Percentiles rank a stretch among this genome's conserved stretches.
phyloP scores from a whole-genome alignment of 2,888 invertebrate species.

The Mongoloraphidia duomilia region DNA sequence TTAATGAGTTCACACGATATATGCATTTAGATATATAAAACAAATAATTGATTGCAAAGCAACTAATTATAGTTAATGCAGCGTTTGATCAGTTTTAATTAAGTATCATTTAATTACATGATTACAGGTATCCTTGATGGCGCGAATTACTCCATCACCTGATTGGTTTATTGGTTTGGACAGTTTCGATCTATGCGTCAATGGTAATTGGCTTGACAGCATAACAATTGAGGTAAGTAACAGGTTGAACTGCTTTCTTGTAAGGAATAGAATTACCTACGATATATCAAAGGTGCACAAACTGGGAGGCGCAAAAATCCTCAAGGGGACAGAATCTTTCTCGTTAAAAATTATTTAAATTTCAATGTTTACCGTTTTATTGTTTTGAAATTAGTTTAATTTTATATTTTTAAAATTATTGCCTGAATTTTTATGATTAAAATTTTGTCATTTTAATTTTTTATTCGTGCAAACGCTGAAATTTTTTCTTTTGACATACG shows the following conservation, averaged over 20 bases:
- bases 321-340: too few relatives aligned
- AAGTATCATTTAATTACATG: slow-evolving; percentile 12
- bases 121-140: slow-evolving; percentile 72
- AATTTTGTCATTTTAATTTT: too few relatives aligned
- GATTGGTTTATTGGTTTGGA: slow-evolving; percentile 93
- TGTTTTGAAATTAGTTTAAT: too few relatives aligned
- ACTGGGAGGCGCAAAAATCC: too few relatives aligned
- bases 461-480: too few relatives aligned
- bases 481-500: too few relatives aligned
- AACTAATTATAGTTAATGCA: slow-evolving; percentile 6
- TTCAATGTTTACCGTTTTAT: too few relatives aligned
- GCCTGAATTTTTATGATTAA: too few relatives aligned
- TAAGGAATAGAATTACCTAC: not conserved
- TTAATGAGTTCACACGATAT: slow-evolving; percentile 3
- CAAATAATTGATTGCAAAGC: too few relatives aligned
- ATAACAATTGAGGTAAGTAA: slow-evolving; percentile 67
- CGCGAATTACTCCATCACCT: slow-evolving; percentile 82
- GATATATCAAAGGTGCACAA: too few relatives aligned
- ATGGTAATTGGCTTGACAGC: slow-evolving; percentile 83
- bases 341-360: too few relatives aligned
- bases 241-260: not conserved
- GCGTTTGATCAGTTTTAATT: slow-evolving; percentile 1
- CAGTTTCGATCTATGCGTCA: slow-evolving; percentile 78
- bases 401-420: too few relatives aligned
- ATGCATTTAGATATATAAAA: slow-evolving; percentile 4